A percentile compares a stretch with the other conserved stretches of the same genome.
These are phyloP conservation scores for Lottia scabra DNA, from an alignment of 2,888 invertebrate genomes.

Conservation along the genomic window DNA sequence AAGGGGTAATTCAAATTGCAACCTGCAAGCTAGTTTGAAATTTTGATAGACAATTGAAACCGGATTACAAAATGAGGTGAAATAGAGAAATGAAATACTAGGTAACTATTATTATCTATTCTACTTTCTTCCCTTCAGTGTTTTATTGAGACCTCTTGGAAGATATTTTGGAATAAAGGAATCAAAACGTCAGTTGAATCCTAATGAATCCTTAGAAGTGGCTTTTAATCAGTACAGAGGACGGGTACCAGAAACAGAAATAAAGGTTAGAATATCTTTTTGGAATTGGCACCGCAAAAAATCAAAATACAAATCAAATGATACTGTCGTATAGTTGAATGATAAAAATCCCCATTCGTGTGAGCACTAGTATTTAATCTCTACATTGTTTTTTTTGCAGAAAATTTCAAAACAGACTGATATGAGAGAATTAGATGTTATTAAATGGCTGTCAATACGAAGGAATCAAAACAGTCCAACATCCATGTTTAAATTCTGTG, in stretches of 20 bases:
- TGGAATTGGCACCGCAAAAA: no score
- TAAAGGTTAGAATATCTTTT: neutral
- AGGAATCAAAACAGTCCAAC: conserved; percentile 3
- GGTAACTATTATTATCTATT: no score
- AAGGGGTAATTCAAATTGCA: no score
- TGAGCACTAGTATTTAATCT: no score
- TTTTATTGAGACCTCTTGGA: neutral
- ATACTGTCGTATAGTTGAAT: no score
- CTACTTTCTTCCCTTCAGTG: neutral
- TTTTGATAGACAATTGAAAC: no score
- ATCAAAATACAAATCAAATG: no score
- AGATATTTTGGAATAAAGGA: neutral
- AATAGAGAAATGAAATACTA: no score
- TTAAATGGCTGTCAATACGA: neutral
- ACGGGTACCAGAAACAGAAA: neutral
- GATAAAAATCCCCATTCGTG: no score
- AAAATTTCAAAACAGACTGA: neutral
- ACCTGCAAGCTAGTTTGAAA: no score
- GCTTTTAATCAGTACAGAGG: neutral
- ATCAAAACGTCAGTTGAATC: neutral
- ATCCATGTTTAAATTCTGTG: neutral
- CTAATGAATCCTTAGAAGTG: neutral
- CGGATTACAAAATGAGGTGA: no score
- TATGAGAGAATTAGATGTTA: neutral
- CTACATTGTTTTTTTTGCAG: no score